Conservation (phyloP, 1,140 invertebrate species). For the Drosophila littoralis region DNA sequence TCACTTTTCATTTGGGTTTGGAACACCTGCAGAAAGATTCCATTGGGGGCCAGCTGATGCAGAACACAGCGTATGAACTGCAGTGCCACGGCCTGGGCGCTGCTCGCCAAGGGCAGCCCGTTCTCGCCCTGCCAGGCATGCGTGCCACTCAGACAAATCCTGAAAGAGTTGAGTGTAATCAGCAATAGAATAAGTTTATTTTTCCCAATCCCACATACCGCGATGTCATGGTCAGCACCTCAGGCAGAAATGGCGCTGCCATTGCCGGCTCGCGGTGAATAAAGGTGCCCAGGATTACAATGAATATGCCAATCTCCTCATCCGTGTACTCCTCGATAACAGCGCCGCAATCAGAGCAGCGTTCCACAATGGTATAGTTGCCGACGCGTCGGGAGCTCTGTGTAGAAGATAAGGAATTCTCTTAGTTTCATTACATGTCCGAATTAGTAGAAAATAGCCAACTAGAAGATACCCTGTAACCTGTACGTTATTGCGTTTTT, state of each 20-base stretch:
- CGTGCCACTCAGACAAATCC: constrained; percentile 89
- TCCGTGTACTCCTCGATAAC: constrained; percentile 97
- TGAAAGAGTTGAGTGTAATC: constrained; percentile 63
- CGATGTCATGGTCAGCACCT: constrained; percentile 94
- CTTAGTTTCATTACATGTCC: background rate
- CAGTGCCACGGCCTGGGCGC: constrained; percentile 96
- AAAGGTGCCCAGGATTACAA: constrained; percentile 97
- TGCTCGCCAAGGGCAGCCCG: constrained; percentile 93
- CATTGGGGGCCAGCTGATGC: constrained; percentile 97
- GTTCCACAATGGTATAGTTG: constrained; percentile 89
- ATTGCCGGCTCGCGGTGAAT: constrained; percentile 97
- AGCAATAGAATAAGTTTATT: background rate
- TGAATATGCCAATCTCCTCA: constrained; percentile 97
- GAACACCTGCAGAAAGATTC: constrained; percentile 98
- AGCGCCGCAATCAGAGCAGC: constrained; percentile 91
- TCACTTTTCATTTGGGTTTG: constrained; percentile 93
- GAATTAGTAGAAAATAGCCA: too few species aligned
- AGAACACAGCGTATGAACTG: constrained; percentile 98
- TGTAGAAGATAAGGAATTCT: constrained; percentile 61
- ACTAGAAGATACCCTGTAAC: too few species aligned
- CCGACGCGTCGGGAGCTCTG: constrained; percentile 89
- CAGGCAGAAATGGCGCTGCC: constrained; percentile 96
- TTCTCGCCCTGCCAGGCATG: constrained; percentile 97
- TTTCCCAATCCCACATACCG: constrained; percentile 86
- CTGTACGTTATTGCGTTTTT: too few species aligned